Evolutionary conservation across 2,113 vertebrate genomes (phyloP), one percentile per base, ranked within the genome.

Genomic region (Phrynosoma platyrhinos): DNA sequence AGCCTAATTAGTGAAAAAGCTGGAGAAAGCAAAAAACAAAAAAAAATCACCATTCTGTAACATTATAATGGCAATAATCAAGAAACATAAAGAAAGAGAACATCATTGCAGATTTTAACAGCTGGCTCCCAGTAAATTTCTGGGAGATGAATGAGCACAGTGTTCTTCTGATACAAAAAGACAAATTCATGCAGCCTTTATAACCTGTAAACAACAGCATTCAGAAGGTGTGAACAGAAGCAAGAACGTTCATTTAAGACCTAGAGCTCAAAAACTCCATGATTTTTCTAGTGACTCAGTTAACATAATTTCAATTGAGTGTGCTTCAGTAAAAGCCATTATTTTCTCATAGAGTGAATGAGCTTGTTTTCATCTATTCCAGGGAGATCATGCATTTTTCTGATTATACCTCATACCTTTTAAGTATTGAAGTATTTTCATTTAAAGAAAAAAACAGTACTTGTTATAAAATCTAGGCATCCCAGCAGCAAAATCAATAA

Each of bases 401-500:
- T 68, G 74, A 87, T 72, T 82, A 83, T 85, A 85, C 30, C 87
- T 18, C 0, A 0, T 27, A 72, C 21, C 16, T 66, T 90, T 36
- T 21, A 91, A 78, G 30, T 80, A 0, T 75, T 89, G 83, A 90
- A 84, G 5, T 30, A 88, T 87, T 87, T 91, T 88, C 0, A 42
- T 90, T 88, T 86, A 55, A 86, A 91, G 88, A 32, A 85, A 91
- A 91, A 68, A 30, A 30, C 58, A 62, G 58, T 18, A 62, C 58
- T 62, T 62, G 58, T 62, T 62, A 62, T 62, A 62, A 62, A 20
- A 92, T 27, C n/a, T 74, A 47, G 0, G 2, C 30, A 88, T 32
- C 68, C 75, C 82, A 91, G 84, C 27, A 77, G 83, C 30, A 89
- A 78, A 36, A 86, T 18, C 27, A 85, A 89, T 6, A 89, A 64